Conservation (phyloP, 2,888 invertebrate species). For the Pristionchus fissidentatus region DNA sequence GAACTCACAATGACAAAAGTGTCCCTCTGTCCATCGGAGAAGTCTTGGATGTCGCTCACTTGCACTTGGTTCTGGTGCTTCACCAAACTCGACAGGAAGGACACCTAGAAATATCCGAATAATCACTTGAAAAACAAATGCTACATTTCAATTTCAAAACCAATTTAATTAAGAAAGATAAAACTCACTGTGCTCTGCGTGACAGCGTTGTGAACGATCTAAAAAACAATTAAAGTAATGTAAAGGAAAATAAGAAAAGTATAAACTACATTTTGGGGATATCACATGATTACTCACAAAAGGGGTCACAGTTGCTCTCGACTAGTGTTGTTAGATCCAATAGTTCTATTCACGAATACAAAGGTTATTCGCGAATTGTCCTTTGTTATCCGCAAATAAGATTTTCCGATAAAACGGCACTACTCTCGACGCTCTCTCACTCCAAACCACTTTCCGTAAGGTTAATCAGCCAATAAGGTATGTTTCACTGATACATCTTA, state of each 20-base stretch:
- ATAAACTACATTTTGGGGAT: not conserved
- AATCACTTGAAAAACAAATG: no score
- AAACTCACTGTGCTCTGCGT: slow-evolving; percentile 1
- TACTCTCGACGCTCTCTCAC: no score
- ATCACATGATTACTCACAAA: no score
- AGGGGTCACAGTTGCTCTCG: not conserved
- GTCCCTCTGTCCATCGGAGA: slow-evolving; percentile 12
- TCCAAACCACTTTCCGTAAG: no score
- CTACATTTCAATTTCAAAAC: not conserved
- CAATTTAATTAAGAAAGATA: not conserved
- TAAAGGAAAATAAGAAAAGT: no score
- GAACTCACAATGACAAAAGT: slow-evolving; percentile 13
- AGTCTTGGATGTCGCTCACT: not conserved
- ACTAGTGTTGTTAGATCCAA: no score
- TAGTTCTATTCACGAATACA: no score
- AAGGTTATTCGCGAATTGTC: no score
- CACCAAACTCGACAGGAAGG: slow-evolving; percentile 5
- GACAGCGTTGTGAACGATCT: slow-evolving; percentile 10
- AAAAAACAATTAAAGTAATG: not conserved
- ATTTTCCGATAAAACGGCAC: no score
- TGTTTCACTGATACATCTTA: no score
- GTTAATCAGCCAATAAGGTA: not conserved
- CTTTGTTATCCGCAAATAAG: no score
- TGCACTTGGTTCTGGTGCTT: not conserved
- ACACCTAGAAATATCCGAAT: not conserved